Percentiles rank a stretch among this genome's conserved stretches.
Conservation (phyloP, 1,140 invertebrate species). For the Papilio helenus region DNA sequence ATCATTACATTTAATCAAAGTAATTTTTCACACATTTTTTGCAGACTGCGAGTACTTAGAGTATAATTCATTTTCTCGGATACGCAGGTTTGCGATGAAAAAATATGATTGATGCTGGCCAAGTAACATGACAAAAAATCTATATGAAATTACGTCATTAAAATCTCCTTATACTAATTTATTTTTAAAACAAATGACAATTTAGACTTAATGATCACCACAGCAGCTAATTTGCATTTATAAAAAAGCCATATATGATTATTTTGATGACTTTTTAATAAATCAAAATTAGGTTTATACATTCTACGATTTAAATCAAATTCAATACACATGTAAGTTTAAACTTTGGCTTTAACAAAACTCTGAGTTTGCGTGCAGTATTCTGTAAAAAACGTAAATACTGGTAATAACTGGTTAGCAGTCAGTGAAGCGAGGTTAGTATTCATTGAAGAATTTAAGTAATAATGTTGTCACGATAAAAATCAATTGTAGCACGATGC, state of each 20-base stretch:
- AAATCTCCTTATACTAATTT: conserved; percentile 27
- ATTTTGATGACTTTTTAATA: background rate
- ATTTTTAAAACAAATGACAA: conserved; percentile 14
- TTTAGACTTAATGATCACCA: background rate
- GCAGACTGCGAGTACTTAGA: conserved; percentile 62
- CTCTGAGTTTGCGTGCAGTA: conserved; percentile 10
- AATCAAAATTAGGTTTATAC: background rate
- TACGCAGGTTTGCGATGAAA: conserved; percentile 52
- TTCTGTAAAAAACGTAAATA: conserved; percentile 50
- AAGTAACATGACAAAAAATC: conserved; percentile 21
- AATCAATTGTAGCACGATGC: conserved; percentile 67
- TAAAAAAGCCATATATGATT: background rate
- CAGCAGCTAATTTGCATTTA: background rate
- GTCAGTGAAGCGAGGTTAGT: conserved; percentile 48
- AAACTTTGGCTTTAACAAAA: conserved; percentile 2
- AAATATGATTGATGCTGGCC: conserved; percentile 76
- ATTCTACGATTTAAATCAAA: no score
- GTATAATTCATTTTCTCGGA: conserved; percentile 71
- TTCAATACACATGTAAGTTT: no score
- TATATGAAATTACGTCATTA: conserved; percentile 29
- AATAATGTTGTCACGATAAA: conserved; percentile 74
- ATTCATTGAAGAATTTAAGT: conserved; percentile 58
- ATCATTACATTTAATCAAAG: conserved; percentile 70
- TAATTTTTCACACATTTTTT: conserved; percentile 78
- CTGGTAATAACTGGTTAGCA: conserved; percentile 57